Percentiles rank a stretch among this genome's conserved stretches.
Evolutionary conservation across 1,140 invertebrate species (phyloP).

Genomic region (Cataglyphis hispanica): DNA sequence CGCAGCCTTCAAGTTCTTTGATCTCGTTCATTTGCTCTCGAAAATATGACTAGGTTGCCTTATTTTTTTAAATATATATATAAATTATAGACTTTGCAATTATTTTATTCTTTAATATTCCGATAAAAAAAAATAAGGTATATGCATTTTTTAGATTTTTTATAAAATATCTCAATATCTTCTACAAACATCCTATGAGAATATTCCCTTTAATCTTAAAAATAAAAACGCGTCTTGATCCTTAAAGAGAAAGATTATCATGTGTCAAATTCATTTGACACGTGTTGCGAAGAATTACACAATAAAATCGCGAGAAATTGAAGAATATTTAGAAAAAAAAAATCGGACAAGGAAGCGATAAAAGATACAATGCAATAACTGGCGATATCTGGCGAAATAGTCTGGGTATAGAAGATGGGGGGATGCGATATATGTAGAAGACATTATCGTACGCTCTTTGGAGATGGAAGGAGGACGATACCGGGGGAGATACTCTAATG

Average conservation of each 20-base stretch:
- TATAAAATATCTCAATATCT: not conserved
- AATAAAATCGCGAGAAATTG: too few species aligned
- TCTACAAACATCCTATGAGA: not conserved
- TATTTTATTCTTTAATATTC: not conserved
- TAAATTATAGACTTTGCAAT: not conserved
- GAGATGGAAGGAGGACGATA: not conserved
- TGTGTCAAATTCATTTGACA: not conserved
- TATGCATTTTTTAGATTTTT: not conserved
- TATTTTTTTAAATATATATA: not conserved
- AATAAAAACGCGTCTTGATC: not conserved
- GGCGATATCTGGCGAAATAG: not conserved
- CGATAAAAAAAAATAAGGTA: not conserved
- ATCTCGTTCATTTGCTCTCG: conserved; percentile 33
- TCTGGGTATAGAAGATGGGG: not conserved
- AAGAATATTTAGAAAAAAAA: too few species aligned
- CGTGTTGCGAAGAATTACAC: not conserved
- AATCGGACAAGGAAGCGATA: too few species aligned
- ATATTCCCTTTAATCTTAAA: not conserved
- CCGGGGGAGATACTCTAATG: conserved; percentile 25
- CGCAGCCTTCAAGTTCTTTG: not conserved
- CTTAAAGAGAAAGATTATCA: not conserved
- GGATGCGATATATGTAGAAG: not conserved
- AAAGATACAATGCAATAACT: too few species aligned
- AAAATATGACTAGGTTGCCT: not conserved
- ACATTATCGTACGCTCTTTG: conserved; percentile 10